Conservation (phyloP, 2,797 vertebrate genomes). For the Tauraco hartlaubi region DNA sequence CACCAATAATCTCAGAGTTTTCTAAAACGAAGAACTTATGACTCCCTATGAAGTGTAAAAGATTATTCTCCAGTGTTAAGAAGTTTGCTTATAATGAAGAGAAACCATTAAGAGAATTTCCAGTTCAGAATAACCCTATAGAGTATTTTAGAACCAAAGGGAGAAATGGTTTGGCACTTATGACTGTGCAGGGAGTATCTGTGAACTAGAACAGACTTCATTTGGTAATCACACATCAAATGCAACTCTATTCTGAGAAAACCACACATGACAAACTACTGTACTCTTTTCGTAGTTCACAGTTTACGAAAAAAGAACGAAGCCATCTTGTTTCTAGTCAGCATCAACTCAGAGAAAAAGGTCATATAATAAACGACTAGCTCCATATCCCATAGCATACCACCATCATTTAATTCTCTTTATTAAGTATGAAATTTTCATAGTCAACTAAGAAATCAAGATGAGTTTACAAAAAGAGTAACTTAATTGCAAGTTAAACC, state of each 20-base stretch:
- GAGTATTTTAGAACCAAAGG: neutral
- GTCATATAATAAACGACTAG: neutral
- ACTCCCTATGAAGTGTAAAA: neutral
- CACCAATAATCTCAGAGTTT: neutral
- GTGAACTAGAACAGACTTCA: neutral
- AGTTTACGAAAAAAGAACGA: neutral
- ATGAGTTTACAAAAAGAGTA: neutral
- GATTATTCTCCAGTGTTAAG: neutral
- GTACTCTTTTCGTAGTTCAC: neutral
- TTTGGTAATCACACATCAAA: neutral
- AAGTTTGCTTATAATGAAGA: neutral
- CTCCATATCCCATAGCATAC: neutral
- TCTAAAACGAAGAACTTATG: neutral
- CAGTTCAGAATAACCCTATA: neutral
- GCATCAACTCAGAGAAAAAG: neutral
- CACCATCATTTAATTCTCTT: neutral
- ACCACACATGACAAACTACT: neutral
- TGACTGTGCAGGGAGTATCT: neutral
- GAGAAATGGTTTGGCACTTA: neutral
- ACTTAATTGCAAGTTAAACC: neutral
- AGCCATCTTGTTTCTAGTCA: neutral
- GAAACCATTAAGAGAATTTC: neutral
- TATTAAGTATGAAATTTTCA: neutral
- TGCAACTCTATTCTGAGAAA: neutral
- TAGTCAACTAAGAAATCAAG: neutral